phyloP scores from a whole-genome alignment of 1,140 invertebrate genomes.

The Asbolus verrucosus region DNA sequence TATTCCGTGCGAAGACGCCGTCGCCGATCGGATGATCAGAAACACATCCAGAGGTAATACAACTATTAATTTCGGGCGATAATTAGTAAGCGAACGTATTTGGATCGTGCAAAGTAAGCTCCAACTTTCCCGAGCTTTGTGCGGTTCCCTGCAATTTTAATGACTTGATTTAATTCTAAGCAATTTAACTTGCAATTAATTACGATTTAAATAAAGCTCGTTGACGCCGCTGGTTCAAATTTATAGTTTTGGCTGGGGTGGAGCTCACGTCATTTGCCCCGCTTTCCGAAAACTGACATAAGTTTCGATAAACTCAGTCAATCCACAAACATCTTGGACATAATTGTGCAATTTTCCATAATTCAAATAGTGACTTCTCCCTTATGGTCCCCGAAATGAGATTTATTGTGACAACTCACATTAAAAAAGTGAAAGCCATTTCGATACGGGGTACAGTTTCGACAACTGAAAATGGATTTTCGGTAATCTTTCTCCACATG shows the following conservation, averaged over 20 bases:
- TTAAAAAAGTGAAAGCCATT: no score
- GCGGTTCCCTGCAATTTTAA: constrained; percentile 37
- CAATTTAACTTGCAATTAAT: constrained; percentile 39
- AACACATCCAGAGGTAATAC: constrained; percentile 3
- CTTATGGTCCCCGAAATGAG: no score
- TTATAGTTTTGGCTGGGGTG: not conserved
- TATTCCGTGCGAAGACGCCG: not conserved
- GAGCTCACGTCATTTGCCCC: no score
- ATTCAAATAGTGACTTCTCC: no score
- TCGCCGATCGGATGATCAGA: not conserved
- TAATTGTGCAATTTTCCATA: no score
- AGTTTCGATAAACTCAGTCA: no score
- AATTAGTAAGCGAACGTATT: constrained; percentile 26
- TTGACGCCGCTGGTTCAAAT: not conserved
- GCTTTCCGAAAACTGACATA: no score
- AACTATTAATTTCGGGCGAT: constrained; percentile 29
- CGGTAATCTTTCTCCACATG: no score
- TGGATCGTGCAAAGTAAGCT: not conserved
- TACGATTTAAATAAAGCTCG: constrained; percentile 16
- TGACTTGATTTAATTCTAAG: constrained; percentile 38
- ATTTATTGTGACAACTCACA: no score
- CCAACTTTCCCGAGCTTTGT: constrained; percentile 4
- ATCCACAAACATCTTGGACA: no score
- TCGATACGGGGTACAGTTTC: no score
- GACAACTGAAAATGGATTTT: no score